Base-by-base conservation (phyloP, 2,797 vertebrate species). In the Podarcis siculus region DNA sequence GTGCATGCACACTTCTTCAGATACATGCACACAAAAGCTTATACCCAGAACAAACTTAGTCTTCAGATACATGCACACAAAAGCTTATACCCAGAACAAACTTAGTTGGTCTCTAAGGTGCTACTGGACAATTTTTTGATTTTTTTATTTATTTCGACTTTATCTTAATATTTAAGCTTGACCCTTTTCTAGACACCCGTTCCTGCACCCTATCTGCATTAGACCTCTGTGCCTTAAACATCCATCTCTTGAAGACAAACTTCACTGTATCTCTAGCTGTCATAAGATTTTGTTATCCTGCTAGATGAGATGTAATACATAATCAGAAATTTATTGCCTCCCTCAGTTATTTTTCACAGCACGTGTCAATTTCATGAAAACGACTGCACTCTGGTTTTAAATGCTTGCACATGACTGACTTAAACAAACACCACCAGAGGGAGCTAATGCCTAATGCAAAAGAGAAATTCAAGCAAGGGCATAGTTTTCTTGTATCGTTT, bases 341-440 rank as follows among this genome's bases (percentile, higher is more conserved):
- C 12, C 58, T 82, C 10, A 8, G 25, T 32, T 35, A 15, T 15
- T 69, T 67, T 49, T 30, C 42, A 67, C 69, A 69, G 8, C 39
- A 66, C 2, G 13, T 55, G 49, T 1, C 49, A 55, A 55, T 55
- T 15, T 55, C 49, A 55, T 15, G 3, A 55, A 55, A 55, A 55
- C 1, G 3, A 55, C 23, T 64, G 19, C 35, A 7, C 72, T 72
- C 32, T 35, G 27, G 27, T 27, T 0, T 49, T 7, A 55, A 9
- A 72, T 32, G 27, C 4, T 27, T 45, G 45, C 42, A 39, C 15
- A 78, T n/a, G 10, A 37, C n/a, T 37, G 32, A 55, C 37, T n/a
- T 15, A 8, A 10, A n/a, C n/a, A 3, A 83, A 39, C 8, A 13
- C 93, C 95, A 23, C 86, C 58, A 95, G 96, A 79, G 93, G 95